Evolutionary conservation across 2,797 vertebrate genomes (phyloP), one percentile per base, ranked within the genome.

Genomic region (Phrynocephalus forsythii): DNA sequence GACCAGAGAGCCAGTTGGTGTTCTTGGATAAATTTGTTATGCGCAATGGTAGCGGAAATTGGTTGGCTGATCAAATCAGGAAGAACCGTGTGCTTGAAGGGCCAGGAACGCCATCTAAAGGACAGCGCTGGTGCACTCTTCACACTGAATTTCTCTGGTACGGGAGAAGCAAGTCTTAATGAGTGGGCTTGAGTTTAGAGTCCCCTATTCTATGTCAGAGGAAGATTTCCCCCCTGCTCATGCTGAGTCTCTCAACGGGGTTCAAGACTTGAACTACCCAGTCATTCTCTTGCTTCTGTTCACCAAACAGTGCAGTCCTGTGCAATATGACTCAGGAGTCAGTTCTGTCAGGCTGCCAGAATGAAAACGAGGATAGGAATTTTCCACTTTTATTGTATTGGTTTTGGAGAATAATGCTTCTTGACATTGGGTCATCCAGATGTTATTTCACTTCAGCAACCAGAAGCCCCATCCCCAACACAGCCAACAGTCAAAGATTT

Each of bases 131-230:
- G 99, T 98, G 98, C 93, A 99, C 99, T 0, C 97, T 99, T 82
- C 99, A 99, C 96, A 99, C 99, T 0, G 99, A 99, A 96, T 99
- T 99, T 95, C 97, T 99, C 93, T 99, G 99, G 99, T 99, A 97
- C 95, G 98, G 83, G 88, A 86, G 9, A 82, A 91, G 69, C 6
- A 33, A 79, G 83, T 56, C 63, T 3, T 24, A 82, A 84, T 24
- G 73, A 75, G 82, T 75, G 79, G 77, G 81, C 85, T 91, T 73
- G 80, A 86, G 88, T 86, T 56, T 2, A 2, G 11, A 18, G 6
- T 30, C 11, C n/a, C 6, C 44, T 50, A 11, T 16, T 6, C 11
- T 81, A 66, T 81, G 52, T 30, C 24, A 10, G 15, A 75, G 10
- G 28, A 73, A 28, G 6, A 75, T 72, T n/a, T 48, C 20, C 22